phyloP scores from a whole-genome alignment of 1,140 invertebrate species.

The Drosophila burlai region DNA sequence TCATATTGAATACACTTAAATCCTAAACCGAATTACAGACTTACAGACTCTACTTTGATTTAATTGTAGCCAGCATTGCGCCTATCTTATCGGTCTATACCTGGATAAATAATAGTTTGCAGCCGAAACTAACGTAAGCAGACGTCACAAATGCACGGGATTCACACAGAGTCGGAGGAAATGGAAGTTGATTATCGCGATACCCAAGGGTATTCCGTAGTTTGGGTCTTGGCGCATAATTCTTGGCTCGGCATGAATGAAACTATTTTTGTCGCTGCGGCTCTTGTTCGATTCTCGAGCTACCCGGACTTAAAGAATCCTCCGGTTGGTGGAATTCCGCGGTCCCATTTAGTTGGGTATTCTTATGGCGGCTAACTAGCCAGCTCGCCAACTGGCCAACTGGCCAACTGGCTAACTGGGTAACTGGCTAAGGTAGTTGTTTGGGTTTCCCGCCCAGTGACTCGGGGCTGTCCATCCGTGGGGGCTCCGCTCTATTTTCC shows the following conservation, averaged over 20 bases:
- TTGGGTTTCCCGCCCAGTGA: constrained; percentile 56
- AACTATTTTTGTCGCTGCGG: constrained; percentile 26
- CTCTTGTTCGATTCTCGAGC: constrained; percentile 38
- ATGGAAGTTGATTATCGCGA: constrained; percentile 17
- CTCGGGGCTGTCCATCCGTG: constrained; percentile 18
- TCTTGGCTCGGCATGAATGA: constrained; percentile 20
- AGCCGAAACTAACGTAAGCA: constrained; percentile 9
- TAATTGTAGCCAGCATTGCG: neutral
- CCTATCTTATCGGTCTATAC: constrained; percentile 30
- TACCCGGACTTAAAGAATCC: constrained; percentile 17
- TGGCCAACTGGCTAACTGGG: constrained; percentile 7
- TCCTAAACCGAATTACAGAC: neutral
- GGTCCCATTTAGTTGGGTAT: constrained; percentile 38
- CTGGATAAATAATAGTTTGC: neutral
- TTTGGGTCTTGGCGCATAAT: neutral
- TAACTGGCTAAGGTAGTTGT: constrained; percentile 50
- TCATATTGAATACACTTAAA: neutral
- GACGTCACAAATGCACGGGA: constrained; percentile 16
- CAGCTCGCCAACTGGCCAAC: constrained; percentile 7
- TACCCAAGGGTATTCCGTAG: constrained; percentile 32
- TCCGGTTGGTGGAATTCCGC: constrained; percentile 25
- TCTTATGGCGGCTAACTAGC: constrained; percentile 40
- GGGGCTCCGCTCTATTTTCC: constrained; percentile 20
- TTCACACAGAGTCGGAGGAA: constrained; percentile 23
- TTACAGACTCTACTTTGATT: constrained; percentile 19